Evolutionary conservation across 1,140 invertebrate genomes (phyloP), one percentile per base, ranked within the genome.

Genomic region (Ostrea denselamellosa): DNA sequence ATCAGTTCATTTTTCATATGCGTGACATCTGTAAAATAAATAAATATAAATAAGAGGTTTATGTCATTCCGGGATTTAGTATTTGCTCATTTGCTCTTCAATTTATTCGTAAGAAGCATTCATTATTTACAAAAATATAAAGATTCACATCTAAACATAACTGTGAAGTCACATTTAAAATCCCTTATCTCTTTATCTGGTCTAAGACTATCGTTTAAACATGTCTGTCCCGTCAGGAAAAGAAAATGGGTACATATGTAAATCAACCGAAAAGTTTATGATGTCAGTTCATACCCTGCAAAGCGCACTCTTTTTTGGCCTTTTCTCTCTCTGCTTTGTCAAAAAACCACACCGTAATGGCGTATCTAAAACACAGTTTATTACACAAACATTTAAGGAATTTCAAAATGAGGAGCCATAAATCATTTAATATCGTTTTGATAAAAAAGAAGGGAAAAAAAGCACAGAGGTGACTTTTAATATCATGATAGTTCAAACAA

Each of bases 271-370:
- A 3, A 53, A 8, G 19, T 83, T 53, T 83, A 83, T 54, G 53
- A 10, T 10, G 44, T 22, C 14, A 17, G 17, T 58, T 44, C 34
- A 54, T 85, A 86, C 87, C 85, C 83, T 65, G 10, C 19, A 68
- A 7, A 22, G 62, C 14, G 9, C 83, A 28, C 5, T 88, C 87
- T 34, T 86, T 52, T 34, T 88, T 85, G 5, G 85, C 87, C 19
- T 34, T 62, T 52, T 84, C 28, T 28, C 87, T 65, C 54, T 88
- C 87, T 65, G 22, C 62, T 86, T 88, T 58, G 65, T 88, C 87
- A 77, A 88, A 88, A 53, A 83, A 88, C 87, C 87, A 88, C 1
- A 88, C 87, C 8, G 87, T 88, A 17, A 88, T 83, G 12, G 87
- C 87, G 62, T 86, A 88, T 51, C 87, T 88, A 77, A 25, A 71